Conservation (phyloP, 1,140 invertebrate species). For the Dreissena polymorpha region DNA sequence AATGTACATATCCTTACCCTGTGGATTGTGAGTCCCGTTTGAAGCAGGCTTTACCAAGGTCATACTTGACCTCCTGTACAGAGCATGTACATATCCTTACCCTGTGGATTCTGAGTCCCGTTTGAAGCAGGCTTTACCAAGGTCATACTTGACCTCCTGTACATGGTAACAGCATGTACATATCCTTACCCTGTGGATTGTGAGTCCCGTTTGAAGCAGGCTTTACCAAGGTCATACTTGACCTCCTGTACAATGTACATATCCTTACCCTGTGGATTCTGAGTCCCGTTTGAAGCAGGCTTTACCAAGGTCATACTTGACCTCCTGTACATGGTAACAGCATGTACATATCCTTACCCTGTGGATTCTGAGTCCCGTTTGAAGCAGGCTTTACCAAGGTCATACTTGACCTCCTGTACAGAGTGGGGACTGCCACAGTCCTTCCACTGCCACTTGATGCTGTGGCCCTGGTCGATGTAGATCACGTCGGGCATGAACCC, state of each 20-base stretch:
- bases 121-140: conserved; percentile 26
- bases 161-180: no score
- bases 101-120: no score
- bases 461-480: conserved; percentile 75
- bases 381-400: conserved; percentile 67
- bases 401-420: conserved; percentile 73
- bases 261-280: conserved; percentile 57
- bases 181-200: conserved; percentile 57
- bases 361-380: conserved; percentile 59
- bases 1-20: conserved; percentile 37
- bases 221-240: no score
- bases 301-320: no score
- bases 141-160: no score
- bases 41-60: no score
- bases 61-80: no score
- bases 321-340: no score
- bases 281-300: neutral
- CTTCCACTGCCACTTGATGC: conserved; percentile 77
- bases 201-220: neutral
- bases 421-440: conserved; percentile 71
- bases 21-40: conserved; percentile 42
- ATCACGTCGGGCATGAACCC: conserved; percentile 76
- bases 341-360: conserved; percentile 41
- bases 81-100: no score
- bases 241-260: no score